Conservation (phyloP, 2,888 invertebrate genomes). For the Brenthis daphne region DNA sequence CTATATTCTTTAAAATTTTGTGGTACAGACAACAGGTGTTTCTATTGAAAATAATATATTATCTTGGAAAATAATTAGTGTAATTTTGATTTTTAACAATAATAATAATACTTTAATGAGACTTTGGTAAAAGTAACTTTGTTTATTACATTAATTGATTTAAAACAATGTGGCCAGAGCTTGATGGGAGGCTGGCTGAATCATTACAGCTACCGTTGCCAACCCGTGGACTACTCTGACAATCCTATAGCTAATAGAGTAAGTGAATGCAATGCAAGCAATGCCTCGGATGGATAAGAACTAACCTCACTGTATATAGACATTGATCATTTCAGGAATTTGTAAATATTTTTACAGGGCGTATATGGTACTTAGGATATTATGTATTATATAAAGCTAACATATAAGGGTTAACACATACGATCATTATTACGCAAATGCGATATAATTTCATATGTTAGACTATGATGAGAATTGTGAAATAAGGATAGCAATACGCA, state of each 20-base stretch:
- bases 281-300: conserved; percentile 49
- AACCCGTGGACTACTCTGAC: conserved; percentile 94
- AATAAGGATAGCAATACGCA: background rate
- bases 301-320: conserved; percentile 77
- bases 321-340: conserved; percentile 56
- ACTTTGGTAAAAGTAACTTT: background rate
- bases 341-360: conserved; percentile 49
- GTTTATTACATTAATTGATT: conserved; percentile 48
- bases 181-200: conserved; percentile 95
- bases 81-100: background rate
- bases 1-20: too few species aligned
- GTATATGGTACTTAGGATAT: conserved; percentile 35
- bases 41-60: background rate
- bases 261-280: conserved; percentile 74
- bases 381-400: conserved; percentile 26
- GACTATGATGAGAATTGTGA: background rate
- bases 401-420: conserved; percentile 21
- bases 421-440: background rate
- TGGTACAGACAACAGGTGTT: too few species aligned
- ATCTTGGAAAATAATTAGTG: too few species aligned
- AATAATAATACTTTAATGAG: background rate
- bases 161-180: conserved; percentile 83
- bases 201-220: conserved; percentile 94
- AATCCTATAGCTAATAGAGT: conserved; percentile 91
- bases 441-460: too few species aligned